Evolutionary conservation across 2,888 invertebrate genomes (phyloP).

Genomic region (Synergus itoensis): DNA sequence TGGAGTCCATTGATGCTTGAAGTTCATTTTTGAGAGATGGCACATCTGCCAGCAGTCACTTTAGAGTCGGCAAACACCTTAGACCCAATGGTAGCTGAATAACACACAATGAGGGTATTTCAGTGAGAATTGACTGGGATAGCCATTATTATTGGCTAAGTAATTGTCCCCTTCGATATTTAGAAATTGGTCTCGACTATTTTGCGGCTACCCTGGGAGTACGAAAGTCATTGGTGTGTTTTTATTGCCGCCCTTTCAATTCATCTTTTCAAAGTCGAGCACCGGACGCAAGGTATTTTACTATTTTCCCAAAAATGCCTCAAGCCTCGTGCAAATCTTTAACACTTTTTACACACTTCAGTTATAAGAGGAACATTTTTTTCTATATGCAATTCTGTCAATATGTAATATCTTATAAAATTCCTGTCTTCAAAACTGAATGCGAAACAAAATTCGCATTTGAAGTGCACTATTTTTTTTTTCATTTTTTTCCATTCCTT

Average conservation of each 20-base stretch:
- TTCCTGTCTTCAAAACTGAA: too few species aligned
- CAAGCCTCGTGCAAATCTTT: not conserved
- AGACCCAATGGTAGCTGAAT: constrained; percentile 50
- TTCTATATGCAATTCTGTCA: too few species aligned
- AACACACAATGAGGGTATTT: constrained; percentile 37
- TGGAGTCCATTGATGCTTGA: constrained; percentile 74
- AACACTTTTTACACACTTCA: not conserved
- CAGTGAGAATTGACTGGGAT: constrained; percentile 66
- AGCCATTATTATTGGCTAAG: constrained; percentile 72
- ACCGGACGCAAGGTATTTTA: constrained; percentile 53
- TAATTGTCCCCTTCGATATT: constrained; percentile 72
- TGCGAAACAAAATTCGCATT: too few species aligned
- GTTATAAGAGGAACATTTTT: not conserved
- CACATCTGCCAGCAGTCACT: constrained; percentile 68
- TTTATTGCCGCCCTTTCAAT: constrained; percentile 66
- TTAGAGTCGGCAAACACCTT: constrained; percentile 51
- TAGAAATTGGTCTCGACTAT: constrained; percentile 65
- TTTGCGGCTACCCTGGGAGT: constrained; percentile 70
- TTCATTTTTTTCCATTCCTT: too few species aligned
- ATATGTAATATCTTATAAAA: too few species aligned
- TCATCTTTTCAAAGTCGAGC: constrained; percentile 49
- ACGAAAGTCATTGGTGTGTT: constrained; percentile 72
- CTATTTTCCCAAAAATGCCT: constrained; percentile 46
- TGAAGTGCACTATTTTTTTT: too few species aligned
- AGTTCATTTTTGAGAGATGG: constrained; percentile 73